phyloP scores from a whole-genome alignment of 37 sponge, comb jelly and placozoan genomes.

The Ianthella basta region DNA sequence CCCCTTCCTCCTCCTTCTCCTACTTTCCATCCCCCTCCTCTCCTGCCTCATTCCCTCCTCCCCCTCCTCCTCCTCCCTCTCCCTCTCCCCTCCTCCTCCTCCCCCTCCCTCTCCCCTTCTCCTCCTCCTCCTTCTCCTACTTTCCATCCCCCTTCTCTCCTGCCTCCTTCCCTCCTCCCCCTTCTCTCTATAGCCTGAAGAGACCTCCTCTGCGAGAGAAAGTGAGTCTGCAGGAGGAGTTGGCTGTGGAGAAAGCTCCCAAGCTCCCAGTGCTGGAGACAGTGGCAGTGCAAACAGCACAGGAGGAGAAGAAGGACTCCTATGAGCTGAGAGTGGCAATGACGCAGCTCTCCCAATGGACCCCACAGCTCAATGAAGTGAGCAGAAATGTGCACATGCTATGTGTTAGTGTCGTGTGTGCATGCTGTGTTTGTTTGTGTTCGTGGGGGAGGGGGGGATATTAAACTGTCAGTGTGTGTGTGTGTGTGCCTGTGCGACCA shows the following conservation, averaged over 20 bases:
- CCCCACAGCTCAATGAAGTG: background rate
- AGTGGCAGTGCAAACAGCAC: background rate
- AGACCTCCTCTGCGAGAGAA: background rate
- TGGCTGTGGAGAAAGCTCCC: background rate
- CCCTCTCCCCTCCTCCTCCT: background rate
- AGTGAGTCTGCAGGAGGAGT: background rate
- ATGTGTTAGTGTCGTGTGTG: background rate
- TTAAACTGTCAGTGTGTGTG: too few relatives aligned
- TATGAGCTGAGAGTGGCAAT: background rate
- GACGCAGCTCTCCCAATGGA: conserved; percentile 3
- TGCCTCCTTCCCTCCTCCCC: too few relatives aligned
- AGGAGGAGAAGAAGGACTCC: background rate
- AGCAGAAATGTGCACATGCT: too few relatives aligned
- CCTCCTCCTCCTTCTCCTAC: background rate
- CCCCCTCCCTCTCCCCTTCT: background rate
- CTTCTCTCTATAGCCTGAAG: background rate
- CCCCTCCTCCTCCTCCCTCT: background rate
- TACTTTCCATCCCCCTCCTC: background rate
- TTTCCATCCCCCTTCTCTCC: too few relatives aligned
- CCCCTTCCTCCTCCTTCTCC: background rate
- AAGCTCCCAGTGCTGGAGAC: conserved; percentile 22
- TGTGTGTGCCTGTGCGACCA: too few relatives aligned
- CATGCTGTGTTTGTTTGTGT: too few relatives aligned
- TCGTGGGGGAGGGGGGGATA: too few relatives aligned
- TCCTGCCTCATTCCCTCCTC: background rate